A percentile compares a stretch with the other conserved stretches of the same genome.
Conservation (phyloP, 2,888 invertebrate genomes). For the Ernsta delagoae region DNA sequence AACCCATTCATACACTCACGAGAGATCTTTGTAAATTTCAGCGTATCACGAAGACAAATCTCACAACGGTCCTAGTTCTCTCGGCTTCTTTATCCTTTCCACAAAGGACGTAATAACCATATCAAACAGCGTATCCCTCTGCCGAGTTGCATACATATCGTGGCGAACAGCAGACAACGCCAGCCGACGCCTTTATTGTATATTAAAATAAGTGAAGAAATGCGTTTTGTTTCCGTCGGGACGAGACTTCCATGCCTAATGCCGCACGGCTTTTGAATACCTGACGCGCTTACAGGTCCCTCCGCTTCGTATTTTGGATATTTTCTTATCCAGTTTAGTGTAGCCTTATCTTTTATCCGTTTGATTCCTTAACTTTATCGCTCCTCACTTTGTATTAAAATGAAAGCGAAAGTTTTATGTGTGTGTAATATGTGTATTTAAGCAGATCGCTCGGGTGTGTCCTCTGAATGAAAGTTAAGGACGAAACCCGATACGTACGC, state of each 20-base stretch:
- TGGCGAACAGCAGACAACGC: conserved; percentile 46
- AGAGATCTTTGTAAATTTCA: conserved; percentile 69
- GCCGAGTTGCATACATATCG: conserved; percentile 81
- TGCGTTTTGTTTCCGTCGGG: conserved; percentile 76
- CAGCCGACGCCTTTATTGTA: conserved; percentile 65
- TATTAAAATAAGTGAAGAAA: conserved; percentile 76
- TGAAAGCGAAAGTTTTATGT: conserved; percentile 21
- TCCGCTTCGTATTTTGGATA: conserved; percentile 20
- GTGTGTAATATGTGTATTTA: too few relatives aligned
- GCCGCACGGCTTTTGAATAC: conserved; percentile 61
- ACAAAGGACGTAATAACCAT: conserved; percentile 84
- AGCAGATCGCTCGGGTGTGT: background rate
- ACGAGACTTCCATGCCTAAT: conserved; percentile 72
- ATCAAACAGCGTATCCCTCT: conserved; percentile 82
- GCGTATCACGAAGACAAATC: conserved; percentile 82
- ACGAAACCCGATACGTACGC: conserved; percentile 10
- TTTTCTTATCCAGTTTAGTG: conserved; percentile 7
- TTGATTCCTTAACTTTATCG: conserved; percentile 17
- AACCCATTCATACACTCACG: conserved; percentile 51
- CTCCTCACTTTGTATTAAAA: background rate
- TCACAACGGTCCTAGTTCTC: conserved; percentile 57
- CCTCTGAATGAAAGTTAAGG: conserved; percentile 18
- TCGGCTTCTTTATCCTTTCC: conserved; percentile 65
- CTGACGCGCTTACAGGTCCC: conserved; percentile 51
- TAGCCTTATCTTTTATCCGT: conserved; percentile 12